A percentile compares a stretch with the other conserved stretches of the same genome.
Evolutionary conservation across 2,797 vertebrate genomes (phyloP).

Genomic region (Sebastes vulpes): DNA sequence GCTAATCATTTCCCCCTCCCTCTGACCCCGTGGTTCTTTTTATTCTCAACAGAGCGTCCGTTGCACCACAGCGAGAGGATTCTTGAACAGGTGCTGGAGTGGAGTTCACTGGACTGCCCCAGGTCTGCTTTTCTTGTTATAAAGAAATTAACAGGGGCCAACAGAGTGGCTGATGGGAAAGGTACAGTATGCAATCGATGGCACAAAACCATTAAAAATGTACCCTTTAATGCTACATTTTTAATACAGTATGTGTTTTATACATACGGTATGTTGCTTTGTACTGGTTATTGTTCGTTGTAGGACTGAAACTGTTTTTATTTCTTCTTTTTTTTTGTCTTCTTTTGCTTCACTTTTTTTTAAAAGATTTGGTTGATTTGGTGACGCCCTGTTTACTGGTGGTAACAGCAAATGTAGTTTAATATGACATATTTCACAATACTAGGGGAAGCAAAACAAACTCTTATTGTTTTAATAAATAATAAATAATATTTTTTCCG

Average conservation of each 20-base stretch:
- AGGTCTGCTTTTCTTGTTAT: slow-evolving; percentile 92
- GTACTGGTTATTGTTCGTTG: background rate
- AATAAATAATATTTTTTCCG: too few species aligned
- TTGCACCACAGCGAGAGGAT: slow-evolving; percentile 94
- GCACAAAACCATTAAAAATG: background rate
- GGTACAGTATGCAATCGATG: slow-evolving; percentile 53
- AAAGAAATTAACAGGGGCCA: slow-evolving; percentile 87
- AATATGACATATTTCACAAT: too few species aligned
- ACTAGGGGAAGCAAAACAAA: too few species aligned
- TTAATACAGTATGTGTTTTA: background rate
- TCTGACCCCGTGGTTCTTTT: background rate
- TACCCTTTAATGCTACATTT: background rate
- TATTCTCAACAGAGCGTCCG: slow-evolving; percentile 88
- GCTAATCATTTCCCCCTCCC: background rate
- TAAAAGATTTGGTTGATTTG: too few species aligned
- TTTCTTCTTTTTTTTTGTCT: too few species aligned
- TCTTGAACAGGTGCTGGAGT: slow-evolving; percentile 94
- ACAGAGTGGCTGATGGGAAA: slow-evolving; percentile 41
- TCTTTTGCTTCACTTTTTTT: background rate
- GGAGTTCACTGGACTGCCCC: slow-evolving; percentile 91
- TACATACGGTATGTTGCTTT: background rate
- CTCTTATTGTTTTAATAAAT: too few species aligned
- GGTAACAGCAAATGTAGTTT: too few species aligned
- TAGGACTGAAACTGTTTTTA: background rate
- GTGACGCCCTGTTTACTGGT: too few species aligned